A percentile compares a stretch with the other conserved stretches of the same genome.
phyloP scores from a whole-genome alignment of 2,888 invertebrate genomes.

The Zonitis immaculata region DNA sequence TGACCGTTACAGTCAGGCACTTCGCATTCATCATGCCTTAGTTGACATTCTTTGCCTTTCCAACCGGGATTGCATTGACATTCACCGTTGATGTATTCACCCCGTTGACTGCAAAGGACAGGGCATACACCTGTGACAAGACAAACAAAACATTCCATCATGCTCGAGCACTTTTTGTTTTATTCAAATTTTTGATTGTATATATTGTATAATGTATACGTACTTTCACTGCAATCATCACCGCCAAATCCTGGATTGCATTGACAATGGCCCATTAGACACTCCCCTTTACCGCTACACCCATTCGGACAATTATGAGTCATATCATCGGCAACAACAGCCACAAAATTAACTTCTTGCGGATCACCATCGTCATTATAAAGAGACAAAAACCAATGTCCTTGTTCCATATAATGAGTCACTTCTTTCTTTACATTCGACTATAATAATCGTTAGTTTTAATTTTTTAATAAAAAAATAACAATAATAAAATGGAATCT shows the following conservation, averaged over 20 bases:
- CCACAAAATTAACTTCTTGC: slow-evolving; percentile 80
- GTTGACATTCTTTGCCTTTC: slow-evolving; percentile 96
- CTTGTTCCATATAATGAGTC: slow-evolving; percentile 92
- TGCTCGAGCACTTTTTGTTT: slow-evolving; percentile 25
- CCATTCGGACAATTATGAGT: slow-evolving; percentile 94
- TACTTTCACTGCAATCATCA: slow-evolving; percentile 94
- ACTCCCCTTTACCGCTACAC: slow-evolving; percentile 95
- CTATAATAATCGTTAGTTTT: too few species aligned
- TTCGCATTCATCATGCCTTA: slow-evolving; percentile 94
- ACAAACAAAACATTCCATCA: slow-evolving; percentile 26
- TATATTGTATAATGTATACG: too few species aligned
- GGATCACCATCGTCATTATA: slow-evolving; percentile 94
- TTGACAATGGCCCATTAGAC: slow-evolving; percentile 89
- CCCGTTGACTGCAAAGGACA: slow-evolving; percentile 92
- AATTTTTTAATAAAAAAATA: slow-evolving; percentile 3
- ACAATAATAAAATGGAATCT: slow-evolving; percentile 47
- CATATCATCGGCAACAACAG: slow-evolving; percentile 84
- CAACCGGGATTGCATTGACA: slow-evolving; percentile 97
- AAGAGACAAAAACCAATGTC: slow-evolving; percentile 92
- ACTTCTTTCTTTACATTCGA: slow-evolving; percentile 87
- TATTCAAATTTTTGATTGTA: too few species aligned
- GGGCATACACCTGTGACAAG: slow-evolving; percentile 78
- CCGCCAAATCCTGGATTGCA: slow-evolving; percentile 97
- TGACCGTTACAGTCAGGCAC: slow-evolving; percentile 94
- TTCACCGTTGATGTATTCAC: slow-evolving; percentile 93